phyloP scores from a whole-genome alignment of 2,888 invertebrate genomes.

The Cantharis nigra region DNA sequence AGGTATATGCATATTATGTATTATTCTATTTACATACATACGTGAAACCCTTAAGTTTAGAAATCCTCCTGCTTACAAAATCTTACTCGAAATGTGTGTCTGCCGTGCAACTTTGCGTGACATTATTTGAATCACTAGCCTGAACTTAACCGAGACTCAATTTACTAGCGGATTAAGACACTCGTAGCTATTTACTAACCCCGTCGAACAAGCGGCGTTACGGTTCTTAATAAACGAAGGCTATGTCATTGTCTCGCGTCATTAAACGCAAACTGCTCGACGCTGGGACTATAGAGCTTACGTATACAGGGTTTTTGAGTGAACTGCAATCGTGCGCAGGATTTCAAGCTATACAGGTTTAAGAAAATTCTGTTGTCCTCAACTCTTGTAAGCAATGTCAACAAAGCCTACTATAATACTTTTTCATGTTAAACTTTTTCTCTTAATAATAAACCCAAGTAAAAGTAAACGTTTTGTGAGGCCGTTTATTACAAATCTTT shows the following conservation, averaged over 20 bases:
- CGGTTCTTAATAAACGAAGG: slow-evolving; percentile 59
- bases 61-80: background rate
- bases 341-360: slow-evolving; percentile 43
- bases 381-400: slow-evolving; percentile 29
- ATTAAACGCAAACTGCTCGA: slow-evolving; percentile 55
- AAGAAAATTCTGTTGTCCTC: slow-evolving; percentile 27
- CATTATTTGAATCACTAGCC: slow-evolving; percentile 49
- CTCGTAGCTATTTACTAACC: slow-evolving; percentile 57
- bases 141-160: slow-evolving; percentile 56
- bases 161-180: slow-evolving; percentile 58
- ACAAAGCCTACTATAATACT: slow-evolving; percentile 27
- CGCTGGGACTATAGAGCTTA: slow-evolving; percentile 51
- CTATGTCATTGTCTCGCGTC: slow-evolving; percentile 57
- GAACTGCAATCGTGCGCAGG: slow-evolving; percentile 51
- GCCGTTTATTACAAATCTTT: slow-evolving; percentile 20
- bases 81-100: slow-evolving; percentile 14
- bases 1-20: background rate
- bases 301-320: slow-evolving; percentile 53
- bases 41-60: background rate
- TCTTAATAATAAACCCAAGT: slow-evolving; percentile 22
- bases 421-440: slow-evolving; percentile 20
- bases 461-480: slow-evolving; percentile 19
- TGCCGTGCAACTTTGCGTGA: slow-evolving; percentile 30
- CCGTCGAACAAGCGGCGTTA: slow-evolving; percentile 57
- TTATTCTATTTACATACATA: background rate